Percentiles rank a stretch among this genome's conserved stretches.
These are phyloP conservation scores for Plutella xylostella DNA, from an alignment of 2,888 invertebrate genomes.

Conservation along the genomic window DNA sequence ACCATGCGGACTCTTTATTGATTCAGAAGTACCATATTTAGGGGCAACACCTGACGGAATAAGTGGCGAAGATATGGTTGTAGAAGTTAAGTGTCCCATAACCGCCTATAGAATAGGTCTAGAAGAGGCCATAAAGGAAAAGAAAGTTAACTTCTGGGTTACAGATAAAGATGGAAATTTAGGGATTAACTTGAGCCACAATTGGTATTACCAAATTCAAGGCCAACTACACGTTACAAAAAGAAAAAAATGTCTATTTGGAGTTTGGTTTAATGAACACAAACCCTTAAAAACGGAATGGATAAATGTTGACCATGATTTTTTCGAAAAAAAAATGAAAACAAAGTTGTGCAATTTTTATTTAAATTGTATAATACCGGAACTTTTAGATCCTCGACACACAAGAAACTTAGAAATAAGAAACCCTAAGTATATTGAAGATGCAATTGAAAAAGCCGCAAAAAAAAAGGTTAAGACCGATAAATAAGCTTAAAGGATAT, in stretches of 20 bases:
- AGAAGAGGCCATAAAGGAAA: constrained; percentile 7
- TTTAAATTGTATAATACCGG: constrained; percentile 11
- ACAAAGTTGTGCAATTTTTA: too few relatives aligned
- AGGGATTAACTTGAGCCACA: constrained; percentile 4
- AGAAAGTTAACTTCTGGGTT: constrained; percentile 8
- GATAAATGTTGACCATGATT: constrained; percentile 12
- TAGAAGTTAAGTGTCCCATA: constrained; percentile 12
- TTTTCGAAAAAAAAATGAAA: constrained; percentile 12
- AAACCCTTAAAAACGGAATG: constrained; percentile 6
- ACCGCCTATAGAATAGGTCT: constrained; percentile 8
- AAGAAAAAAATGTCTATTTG: constrained; percentile 10
- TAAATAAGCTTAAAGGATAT: too few relatives aligned
- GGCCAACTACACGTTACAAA: constrained; percentile 14
- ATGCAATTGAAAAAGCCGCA: too few relatives aligned
- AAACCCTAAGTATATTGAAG: not conserved
- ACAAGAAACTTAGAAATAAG: constrained; percentile 9
- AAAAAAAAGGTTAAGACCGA: too few relatives aligned
- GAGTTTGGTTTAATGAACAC: constrained; percentile 12
- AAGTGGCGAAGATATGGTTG: too few relatives aligned
- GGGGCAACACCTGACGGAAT: too few relatives aligned
- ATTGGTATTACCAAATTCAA: constrained; percentile 15
- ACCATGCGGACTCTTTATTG: too few relatives aligned
- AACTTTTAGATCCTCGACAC: constrained; percentile 11
- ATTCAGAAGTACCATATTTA: too few relatives aligned
- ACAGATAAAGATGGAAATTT: constrained; percentile 5